phyloP scores from a whole-genome alignment of 2,888 invertebrate genomes.

The Ethmia dodecea region DNA sequence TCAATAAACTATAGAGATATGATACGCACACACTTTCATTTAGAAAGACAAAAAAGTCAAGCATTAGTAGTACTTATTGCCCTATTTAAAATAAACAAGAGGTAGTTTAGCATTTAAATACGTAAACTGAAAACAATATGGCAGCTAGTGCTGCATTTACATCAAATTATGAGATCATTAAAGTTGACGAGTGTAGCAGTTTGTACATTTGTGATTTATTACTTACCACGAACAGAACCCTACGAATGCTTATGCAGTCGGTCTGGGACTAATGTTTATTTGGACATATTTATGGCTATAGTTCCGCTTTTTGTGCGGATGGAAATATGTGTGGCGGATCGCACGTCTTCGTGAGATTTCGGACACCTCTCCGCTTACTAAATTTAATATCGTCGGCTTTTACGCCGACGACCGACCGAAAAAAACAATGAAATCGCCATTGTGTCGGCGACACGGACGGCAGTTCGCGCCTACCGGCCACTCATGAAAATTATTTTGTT shows the following conservation, averaged over 20 bases:
- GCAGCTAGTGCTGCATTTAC: too few species aligned
- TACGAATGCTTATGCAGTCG: conserved; percentile 50
- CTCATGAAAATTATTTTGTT: conserved; percentile 78
- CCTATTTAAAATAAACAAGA: too few species aligned
- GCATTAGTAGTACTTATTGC: too few species aligned
- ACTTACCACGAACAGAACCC: conserved; percentile 49
- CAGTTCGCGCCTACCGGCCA: conserved; percentile 75
- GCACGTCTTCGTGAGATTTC: conserved; percentile 78
- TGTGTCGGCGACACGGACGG: conserved; percentile 73
- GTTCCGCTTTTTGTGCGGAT: conserved; percentile 76
- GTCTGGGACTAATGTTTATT: conserved; percentile 73
- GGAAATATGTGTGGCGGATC: conserved; percentile 79
- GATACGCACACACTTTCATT: too few species aligned
- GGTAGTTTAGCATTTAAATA: too few species aligned
- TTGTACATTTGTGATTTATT: too few species aligned
- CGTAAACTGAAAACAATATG: too few species aligned
- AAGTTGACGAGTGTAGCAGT: too few species aligned
- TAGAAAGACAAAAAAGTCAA: too few species aligned
- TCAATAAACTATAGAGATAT: too few species aligned
- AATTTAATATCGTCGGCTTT: conserved; percentile 76
- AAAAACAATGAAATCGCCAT: conserved; percentile 72
- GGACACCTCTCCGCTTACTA: conserved; percentile 78
- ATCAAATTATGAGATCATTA: too few species aligned
- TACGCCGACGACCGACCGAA: conserved; percentile 61
- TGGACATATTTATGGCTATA: conserved; percentile 79